These are phyloP conservation scores for Paradoxurus hermaphroditus DNA, from an alignment of 2,113 vertebrate species.

Conservation along the genomic window DNA sequence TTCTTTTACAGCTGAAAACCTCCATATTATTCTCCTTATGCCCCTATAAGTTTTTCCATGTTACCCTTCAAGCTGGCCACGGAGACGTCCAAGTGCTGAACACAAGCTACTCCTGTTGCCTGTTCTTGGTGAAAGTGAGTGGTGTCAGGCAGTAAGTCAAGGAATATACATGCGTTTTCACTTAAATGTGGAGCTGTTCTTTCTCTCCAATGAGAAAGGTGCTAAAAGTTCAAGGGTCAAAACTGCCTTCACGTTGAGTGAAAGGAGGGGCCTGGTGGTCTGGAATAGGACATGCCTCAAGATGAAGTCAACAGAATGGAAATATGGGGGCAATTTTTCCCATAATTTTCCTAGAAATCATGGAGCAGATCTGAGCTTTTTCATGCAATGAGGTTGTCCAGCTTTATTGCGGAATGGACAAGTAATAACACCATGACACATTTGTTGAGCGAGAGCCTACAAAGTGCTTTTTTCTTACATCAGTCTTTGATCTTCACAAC, in stretches of 20 bases:
- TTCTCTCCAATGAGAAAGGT: conserved; percentile 46
- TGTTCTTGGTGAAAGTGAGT: not conserved
- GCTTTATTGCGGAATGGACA: not conserved
- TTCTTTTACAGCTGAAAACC: conserved; percentile 77
- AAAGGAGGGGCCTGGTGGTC: not conserved
- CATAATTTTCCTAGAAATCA: not conserved
- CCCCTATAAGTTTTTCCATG: conserved; percentile 75
- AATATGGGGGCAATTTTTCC: not conserved
- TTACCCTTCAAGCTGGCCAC: conserved; percentile 71
- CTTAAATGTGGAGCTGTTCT: not conserved
- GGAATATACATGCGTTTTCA: not conserved
- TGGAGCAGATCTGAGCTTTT: not conserved
- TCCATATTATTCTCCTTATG: conserved; percentile 77
- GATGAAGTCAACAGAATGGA: conserved; percentile 19
- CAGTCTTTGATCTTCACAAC: not conserved
- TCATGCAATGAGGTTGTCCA: not conserved
- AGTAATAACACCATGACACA: not conserved
- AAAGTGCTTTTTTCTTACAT: not conserved
- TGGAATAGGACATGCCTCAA: not conserved
- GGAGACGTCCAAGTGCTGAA: conserved; percentile 55
- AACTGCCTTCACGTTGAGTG: conserved; percentile 30
- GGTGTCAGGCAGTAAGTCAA: not conserved
- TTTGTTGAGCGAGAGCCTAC: not conserved
- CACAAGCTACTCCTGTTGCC: not conserved
- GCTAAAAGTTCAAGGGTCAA: conserved; percentile 55